Conservation (phyloP, 2,888 invertebrate genomes). For the Pterostichus niger region DNA sequence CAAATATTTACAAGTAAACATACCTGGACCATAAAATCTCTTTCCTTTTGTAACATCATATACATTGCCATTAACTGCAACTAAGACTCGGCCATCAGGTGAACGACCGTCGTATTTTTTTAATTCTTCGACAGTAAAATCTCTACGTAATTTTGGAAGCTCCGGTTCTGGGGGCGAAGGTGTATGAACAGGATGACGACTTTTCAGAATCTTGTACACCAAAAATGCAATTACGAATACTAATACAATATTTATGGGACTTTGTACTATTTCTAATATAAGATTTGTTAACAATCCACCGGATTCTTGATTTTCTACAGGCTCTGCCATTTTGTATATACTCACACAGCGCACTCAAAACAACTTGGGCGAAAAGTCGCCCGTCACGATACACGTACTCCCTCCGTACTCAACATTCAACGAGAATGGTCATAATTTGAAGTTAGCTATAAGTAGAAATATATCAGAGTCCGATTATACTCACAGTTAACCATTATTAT, state of each 20-base stretch:
- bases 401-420: background rate
- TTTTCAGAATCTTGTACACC: conserved; percentile 87
- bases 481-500: too few species aligned
- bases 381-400: conserved; percentile 61
- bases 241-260: conserved; percentile 85
- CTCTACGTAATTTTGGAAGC: conserved; percentile 91
- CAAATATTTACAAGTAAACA: conserved; percentile 68
- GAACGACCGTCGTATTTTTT: conserved; percentile 92
- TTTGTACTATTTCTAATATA: conserved; percentile 82
- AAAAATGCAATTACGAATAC: conserved; percentile 85
- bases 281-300: conserved; percentile 76
- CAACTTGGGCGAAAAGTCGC: conserved; percentile 61
- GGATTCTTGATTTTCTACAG: conserved; percentile 69
- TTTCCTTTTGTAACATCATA: conserved; percentile 96
- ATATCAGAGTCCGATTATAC: too few species aligned
- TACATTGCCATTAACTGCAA: conserved; percentile 96
- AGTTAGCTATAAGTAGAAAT: background rate
- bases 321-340: conserved; percentile 74
- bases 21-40: conserved; percentile 96
- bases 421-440: background rate
- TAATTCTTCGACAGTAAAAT: conserved; percentile 94
- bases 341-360: conserved; percentile 52
- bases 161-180: conserved; percentile 79
- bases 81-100: conserved; percentile 91
- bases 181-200: conserved; percentile 76